These are phyloP conservation scores for Drosophila auraria DNA, from an alignment of 1,140 invertebrate genomes.

Conservation along the genomic window DNA sequence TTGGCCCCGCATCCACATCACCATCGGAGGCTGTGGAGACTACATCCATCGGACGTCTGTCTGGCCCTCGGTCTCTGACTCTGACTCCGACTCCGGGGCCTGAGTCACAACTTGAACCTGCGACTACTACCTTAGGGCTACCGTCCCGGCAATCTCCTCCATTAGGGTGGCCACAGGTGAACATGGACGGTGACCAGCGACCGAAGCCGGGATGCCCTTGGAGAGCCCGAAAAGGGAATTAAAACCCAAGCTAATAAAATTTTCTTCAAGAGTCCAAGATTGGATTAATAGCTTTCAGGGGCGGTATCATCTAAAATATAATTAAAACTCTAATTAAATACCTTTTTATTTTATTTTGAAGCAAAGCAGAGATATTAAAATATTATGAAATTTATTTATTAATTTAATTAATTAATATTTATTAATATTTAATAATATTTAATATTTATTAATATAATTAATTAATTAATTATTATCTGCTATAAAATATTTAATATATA, in stretches of 20 bases:
- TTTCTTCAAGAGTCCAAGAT: neutral
- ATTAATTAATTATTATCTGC: too few relatives aligned
- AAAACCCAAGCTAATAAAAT: neutral
- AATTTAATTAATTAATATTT: too few relatives aligned
- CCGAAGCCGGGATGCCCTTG: constrained; percentile 45
- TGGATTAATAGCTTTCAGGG: neutral
- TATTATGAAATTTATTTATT: too few relatives aligned
- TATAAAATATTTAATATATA: too few relatives aligned
- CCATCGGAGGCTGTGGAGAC: constrained; percentile 36
- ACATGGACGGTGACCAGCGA: neutral
- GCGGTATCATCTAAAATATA: neutral
- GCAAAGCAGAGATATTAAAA: too few relatives aligned
- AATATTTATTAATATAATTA: too few relatives aligned
- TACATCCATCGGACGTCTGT: constrained; percentile 18
- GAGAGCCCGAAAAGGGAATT: neutral
- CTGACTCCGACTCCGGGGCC: constrained; percentile 23
- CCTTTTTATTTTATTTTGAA: neutral
- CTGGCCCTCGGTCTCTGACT: constrained; percentile 41
- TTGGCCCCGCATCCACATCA: constrained; percentile 78
- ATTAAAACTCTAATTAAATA: neutral
- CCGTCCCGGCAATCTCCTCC: constrained; percentile 63
- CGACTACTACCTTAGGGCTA: constrained; percentile 66
- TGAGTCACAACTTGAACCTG: constrained; percentile 53
- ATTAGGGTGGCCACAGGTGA: constrained; percentile 70
- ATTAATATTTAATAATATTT: too few relatives aligned